Evolutionary conservation across 2,888 invertebrate genomes (phyloP).

Genomic region (Elysia crispata): DNA sequence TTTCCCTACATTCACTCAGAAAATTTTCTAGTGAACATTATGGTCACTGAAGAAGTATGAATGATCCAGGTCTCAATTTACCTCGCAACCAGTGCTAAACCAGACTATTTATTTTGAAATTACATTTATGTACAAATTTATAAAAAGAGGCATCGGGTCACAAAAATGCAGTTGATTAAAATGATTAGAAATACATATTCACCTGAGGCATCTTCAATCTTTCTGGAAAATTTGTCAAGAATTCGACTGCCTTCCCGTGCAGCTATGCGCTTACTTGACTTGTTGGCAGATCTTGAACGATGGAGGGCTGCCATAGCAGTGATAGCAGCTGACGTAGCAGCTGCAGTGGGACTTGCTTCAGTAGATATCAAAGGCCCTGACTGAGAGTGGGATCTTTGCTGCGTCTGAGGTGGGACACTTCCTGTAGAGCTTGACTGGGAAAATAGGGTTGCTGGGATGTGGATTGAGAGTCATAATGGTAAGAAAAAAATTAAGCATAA

Average conservation of each 20-base stretch:
- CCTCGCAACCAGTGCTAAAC: too few relatives aligned
- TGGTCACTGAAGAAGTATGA: too few relatives aligned
- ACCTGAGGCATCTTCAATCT: slow-evolving; percentile 62
- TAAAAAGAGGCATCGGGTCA: neutral
- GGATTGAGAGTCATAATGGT: too few relatives aligned
- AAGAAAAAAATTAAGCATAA: neutral
- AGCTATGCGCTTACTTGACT: slow-evolving; percentile 69
- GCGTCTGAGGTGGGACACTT: slow-evolving; percentile 60
- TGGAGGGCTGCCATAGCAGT: slow-evolving; percentile 17
- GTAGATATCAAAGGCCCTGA: too few relatives aligned
- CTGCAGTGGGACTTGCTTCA: slow-evolving; percentile 52
- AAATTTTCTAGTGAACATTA: too few relatives aligned
- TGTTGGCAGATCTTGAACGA: slow-evolving; percentile 51
- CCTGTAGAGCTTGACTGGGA: slow-evolving; percentile 68
- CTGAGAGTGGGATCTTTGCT: slow-evolving; percentile 14
- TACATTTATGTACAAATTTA: neutral
- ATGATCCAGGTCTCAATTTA: too few relatives aligned
- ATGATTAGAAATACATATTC: slow-evolving; percentile 7
- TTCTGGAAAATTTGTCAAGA: slow-evolving; percentile 70
- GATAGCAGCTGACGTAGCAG: neutral
- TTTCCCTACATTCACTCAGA: too few relatives aligned
- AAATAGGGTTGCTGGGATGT: slow-evolving; percentile 62
- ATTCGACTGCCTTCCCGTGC: slow-evolving; percentile 73
- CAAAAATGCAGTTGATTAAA: neutral
- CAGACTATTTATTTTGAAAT: too few relatives aligned